Evolutionary conservation across 2,113 vertebrate genomes (phyloP).

Genomic region (Gymnorhina tibicen): DNA sequence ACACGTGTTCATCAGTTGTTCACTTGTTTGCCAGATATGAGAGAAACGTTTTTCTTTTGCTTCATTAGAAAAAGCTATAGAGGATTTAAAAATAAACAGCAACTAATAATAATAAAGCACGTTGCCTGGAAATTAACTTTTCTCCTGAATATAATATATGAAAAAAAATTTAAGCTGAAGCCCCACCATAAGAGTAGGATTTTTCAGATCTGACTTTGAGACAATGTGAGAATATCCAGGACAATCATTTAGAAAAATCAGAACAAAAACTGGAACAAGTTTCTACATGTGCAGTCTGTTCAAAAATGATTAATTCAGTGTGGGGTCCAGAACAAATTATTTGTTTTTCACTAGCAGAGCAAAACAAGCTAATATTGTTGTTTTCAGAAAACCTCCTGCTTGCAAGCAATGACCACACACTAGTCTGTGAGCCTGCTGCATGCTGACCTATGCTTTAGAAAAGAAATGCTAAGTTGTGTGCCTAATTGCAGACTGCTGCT

Average conservation of each 20-base stretch:
- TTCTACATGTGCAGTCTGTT: not conserved
- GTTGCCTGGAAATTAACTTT: not conserved
- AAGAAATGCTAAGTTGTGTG: not conserved
- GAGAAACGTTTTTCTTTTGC: not conserved
- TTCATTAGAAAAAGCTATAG: not conserved
- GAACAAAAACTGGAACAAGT: not conserved
- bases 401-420: slow-evolving; percentile 6
- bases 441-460: not conserved
- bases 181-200: not conserved
- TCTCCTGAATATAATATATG: not conserved
- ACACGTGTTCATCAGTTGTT: not conserved
- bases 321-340: slow-evolving; percentile 37
- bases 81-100: not conserved
- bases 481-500: not conserved
- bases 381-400: not conserved
- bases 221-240: not conserved
- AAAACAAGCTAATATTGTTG: not conserved
- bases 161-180: not conserved
- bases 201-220: not conserved
- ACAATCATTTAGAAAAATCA: not conserved
- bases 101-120: not conserved
- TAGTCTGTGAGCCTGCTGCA: not conserved
- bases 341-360: not conserved
- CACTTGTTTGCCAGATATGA: not conserved
- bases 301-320: slow-evolving; percentile 9